Conservation (phyloP, 2,888 invertebrate species). For the Dryobota labecula region DNA sequence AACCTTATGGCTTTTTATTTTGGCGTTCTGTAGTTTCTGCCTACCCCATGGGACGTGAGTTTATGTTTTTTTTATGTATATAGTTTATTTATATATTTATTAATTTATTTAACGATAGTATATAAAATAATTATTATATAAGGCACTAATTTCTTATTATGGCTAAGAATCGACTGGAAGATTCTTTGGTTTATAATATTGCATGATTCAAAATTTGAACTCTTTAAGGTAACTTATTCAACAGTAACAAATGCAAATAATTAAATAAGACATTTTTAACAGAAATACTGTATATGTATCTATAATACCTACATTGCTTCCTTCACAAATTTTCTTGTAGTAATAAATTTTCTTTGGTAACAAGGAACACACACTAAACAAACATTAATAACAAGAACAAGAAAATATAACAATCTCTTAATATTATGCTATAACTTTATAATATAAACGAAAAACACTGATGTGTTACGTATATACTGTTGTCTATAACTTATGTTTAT, state of each 20-base stretch:
- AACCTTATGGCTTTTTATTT: no score
- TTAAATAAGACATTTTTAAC: conserved; percentile 75
- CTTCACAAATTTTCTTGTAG: conserved; percentile 73
- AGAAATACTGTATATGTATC: conserved; percentile 78
- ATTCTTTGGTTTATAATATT: conserved; percentile 88
- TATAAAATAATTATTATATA: conserved; percentile 71
- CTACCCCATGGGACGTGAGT: no score
- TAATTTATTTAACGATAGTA: conserved; percentile 80
- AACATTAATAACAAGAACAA: conserved; percentile 89
- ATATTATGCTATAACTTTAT: conserved; percentile 73
- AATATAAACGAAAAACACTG: conserved; percentile 73
- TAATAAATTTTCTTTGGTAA: conserved; percentile 88
- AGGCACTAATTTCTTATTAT: conserved; percentile 80
- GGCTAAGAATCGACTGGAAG: conserved; percentile 86
- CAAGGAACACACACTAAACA: conserved; percentile 89
- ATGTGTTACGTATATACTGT: conserved; percentile 77
- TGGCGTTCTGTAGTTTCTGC: no score
- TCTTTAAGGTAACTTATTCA: conserved; percentile 85
- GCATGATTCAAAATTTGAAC: conserved; percentile 86
- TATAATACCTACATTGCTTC: conserved; percentile 77
- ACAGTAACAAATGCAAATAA: conserved; percentile 83
- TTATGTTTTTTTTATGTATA: no score
- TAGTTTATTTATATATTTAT: no score
- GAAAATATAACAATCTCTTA: conserved; percentile 86
- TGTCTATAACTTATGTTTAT: conserved; percentile 52